Evolutionary conservation across 1,140 invertebrate species (phyloP), one percentile per base, ranked within the genome.

Genomic region (Diploscapter pachys): DNA sequence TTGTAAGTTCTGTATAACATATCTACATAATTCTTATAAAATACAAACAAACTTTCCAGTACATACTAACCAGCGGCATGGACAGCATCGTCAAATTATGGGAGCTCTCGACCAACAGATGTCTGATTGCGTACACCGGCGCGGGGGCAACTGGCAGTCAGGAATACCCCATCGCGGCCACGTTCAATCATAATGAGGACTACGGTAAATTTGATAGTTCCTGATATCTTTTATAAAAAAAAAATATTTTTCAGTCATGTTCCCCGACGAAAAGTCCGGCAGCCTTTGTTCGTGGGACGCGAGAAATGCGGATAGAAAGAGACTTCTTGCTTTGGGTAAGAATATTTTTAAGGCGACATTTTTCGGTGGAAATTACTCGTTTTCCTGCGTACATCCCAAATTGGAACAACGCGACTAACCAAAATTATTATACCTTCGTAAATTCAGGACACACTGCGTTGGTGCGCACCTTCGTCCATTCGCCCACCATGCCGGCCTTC

Each of bases 261-360:
- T 97, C 84, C 96, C 96, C 0, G 96, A 99, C 87, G 96, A 98
- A 87, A 95, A 94, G 3, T 98, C 95, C 0, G 97, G 94, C 0
- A 96, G 93, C 11, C 88, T 99, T 0, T 99, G 96, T 86, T 94
- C 93, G n/a, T 99, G 96, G 96, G 96, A 99, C 87, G 93, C 96
- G 0, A 88, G 96, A 66, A 98, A 95, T 86, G 95, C 95, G 63
- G 93, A 94, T 69, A 87, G 96, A 51, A 93, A 96, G 81, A 92
- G 94, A 69, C 89, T 98, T 0, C 75, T 82, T 3, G 81, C 80
- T 63, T 65, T 86, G 3, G 81, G 74, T 81, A 59, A 67, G 54
- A 9, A 8, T 54, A 55, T 5, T 50, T 64, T 31, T 31, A 31
- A 31, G 31, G 13, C 5, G 63, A 64, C 63, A 48, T 64, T 64